These are phyloP conservation scores for Henricia sp. DNA, from an alignment of 53 echinoderm and acorn worm species.

Conservation along the genomic window DNA sequence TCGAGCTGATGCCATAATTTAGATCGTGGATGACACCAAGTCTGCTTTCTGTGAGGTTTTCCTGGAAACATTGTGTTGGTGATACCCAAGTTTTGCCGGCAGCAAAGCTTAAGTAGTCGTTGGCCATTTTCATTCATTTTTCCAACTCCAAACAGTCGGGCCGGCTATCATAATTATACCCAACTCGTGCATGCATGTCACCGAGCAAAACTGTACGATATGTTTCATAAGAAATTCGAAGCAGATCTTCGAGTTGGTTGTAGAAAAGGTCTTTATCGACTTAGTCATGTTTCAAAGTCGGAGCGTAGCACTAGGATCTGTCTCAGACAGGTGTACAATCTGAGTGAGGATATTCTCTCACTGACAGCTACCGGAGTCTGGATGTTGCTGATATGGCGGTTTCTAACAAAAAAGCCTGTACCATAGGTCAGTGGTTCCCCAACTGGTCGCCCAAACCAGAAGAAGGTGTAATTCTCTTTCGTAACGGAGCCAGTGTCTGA, in stretches of 20 bases:
- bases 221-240: neutral
- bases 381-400: neutral
- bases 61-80: slow-evolving; percentile 51
- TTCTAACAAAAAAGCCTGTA: slow-evolving; percentile 30
- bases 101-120: slow-evolving; percentile 34
- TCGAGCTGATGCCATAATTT: slow-evolving; percentile 53
- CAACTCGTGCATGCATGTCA: slow-evolving; percentile 59
- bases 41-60: slow-evolving; percentile 10
- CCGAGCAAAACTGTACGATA: slow-evolving; percentile 4
- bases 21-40: slow-evolving; percentile 56
- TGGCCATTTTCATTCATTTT: slow-evolving; percentile 72
- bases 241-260: slow-evolving; percentile 5
- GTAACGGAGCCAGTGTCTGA: neutral
- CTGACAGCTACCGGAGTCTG: neutral
- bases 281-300: slow-evolving; percentile 22
- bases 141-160: slow-evolving; percentile 55
- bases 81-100: slow-evolving; percentile 31
- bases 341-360: neutral
- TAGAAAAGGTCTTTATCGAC: slow-evolving; percentile 61
- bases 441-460: neutral
- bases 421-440: slow-evolving; percentile 17
- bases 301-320: slow-evolving; percentile 36
- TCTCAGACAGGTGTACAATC: neutral
- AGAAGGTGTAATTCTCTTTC: slow-evolving; percentile 38
- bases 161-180: slow-evolving; percentile 46